phyloP scores from a whole-genome alignment of 2,113 vertebrate species.

The Dascyllus trimaculatus region DNA sequence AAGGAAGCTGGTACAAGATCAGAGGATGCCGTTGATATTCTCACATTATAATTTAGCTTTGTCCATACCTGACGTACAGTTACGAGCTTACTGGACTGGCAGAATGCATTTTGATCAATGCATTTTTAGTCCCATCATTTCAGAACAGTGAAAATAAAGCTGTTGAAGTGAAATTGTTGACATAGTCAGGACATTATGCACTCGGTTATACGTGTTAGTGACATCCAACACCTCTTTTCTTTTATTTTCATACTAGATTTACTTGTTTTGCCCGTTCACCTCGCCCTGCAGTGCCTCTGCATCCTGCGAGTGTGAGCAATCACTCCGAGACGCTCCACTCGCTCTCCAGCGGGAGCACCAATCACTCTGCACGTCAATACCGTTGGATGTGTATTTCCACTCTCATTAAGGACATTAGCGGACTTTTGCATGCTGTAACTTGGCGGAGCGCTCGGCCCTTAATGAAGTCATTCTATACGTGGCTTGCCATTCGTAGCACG shows the following conservation, averaged over 20 bases:
- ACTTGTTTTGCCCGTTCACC: not conserved
- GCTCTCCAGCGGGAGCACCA: not conserved
- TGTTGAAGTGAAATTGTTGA: not conserved
- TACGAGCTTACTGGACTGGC: too few species aligned
- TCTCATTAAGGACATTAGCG: conserved; percentile 45
- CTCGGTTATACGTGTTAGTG: not conserved
- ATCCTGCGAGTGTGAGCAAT: not conserved
- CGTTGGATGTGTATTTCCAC: conserved; percentile 15
- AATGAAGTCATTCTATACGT: conserved; percentile 49
- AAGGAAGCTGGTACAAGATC: conserved; percentile 16
- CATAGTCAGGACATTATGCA: not conserved
- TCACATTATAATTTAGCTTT: not conserved
- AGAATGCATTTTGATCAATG: not conserved
- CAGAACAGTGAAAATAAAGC: not conserved
- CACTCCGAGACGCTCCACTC: conserved; percentile 7
- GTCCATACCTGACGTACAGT: not conserved
- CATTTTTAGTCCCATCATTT: not conserved
- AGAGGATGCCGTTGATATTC: conserved; percentile 14
- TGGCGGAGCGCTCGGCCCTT: conserved; percentile 5
- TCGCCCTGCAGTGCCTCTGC: not conserved
- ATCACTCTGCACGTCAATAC: conserved; percentile 40
- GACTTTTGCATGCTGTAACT: conserved; percentile 19
- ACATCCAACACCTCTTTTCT: not conserved
- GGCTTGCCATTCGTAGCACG: conserved; percentile 27
- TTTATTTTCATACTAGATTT: too few species aligned